Percentiles rank a stretch among this genome's conserved stretches.
These are phyloP conservation scores for Campoplex capitator DNA, from an alignment of 2,888 invertebrate species.

Conservation along the genomic window DNA sequence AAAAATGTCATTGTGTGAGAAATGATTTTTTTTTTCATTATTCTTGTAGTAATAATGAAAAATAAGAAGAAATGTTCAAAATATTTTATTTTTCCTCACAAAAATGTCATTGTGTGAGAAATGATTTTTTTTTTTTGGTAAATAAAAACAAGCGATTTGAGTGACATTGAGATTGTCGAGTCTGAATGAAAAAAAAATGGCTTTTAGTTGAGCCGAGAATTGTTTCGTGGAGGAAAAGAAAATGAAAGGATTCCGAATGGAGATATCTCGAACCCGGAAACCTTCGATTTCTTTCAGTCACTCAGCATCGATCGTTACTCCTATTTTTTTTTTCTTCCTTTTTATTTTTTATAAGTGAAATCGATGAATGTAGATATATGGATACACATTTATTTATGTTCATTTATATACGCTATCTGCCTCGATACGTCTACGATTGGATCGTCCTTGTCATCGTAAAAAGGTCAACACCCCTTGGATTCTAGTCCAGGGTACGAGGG, in stretches of 20 bases:
- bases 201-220: neutral
- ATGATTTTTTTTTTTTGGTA: neutral
- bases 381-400: neutral
- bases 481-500: too few species aligned
- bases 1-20: neutral
- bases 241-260: neutral
- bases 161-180: neutral
- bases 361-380: neutral
- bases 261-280: neutral
- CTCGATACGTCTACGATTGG: constrained; percentile 18
- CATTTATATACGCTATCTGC: neutral
- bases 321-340: neutral
- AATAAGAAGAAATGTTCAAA: constrained; percentile 22
- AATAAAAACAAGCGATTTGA: neutral
- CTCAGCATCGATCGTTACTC: neutral
- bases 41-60: constrained; percentile 19
- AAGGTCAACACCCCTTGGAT: constrained; percentile 2
- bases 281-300: neutral
- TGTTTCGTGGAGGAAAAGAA: neutral
- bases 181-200: neutral
- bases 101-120: neutral
- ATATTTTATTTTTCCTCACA: neutral
- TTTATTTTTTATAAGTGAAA: neutral
- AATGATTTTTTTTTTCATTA: too few species aligned
- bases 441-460: neutral